Evolutionary conservation across 2,797 vertebrate species (phyloP), one percentile per base, ranked within the genome.

Genomic region (Phalanger gymnotis): DNA sequence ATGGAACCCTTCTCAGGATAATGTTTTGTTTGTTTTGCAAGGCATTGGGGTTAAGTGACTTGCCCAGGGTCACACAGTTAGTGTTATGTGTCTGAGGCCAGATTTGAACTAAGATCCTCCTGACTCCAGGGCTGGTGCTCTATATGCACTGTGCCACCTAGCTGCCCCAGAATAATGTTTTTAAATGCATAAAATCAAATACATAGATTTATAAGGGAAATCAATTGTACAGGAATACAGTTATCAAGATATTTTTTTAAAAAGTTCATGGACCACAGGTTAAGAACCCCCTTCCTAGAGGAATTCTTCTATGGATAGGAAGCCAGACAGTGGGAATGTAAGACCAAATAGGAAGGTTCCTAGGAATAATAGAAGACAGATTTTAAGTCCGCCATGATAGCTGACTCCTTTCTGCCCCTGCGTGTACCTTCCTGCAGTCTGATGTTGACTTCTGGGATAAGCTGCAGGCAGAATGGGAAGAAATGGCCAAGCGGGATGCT

Each of bases 371-470:
- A 81, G 73, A 47, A 11, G 97, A 95, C 93, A 94, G 2, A 51
- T 57, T 31, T 87, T n/a, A 34, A 57, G 81, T 12, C 27, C 27
- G 91, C 28, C 54, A 0, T 92, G 0, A 81, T 56, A 93, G 3
- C 53, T 28, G 57, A 52, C 54, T 96, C 90, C 31, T 95, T 30
- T 89, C 31, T 90, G 96, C 93, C 40, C 16, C 28, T 54, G 92
- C 96, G 28, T 91, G 57, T 96, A 98, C 31, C 96, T 94, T 56
- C 54, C 94, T 97, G 91, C 98, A 99, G 99, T 99, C 99, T 96
- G 99, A 99, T 98, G 99, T 99, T 89, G 99, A 99, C 99, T 99
- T 99, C 99, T 99, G 99, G 99, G 99, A 99, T 98, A 99, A 99
- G 98, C 99, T 99, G 97, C 99, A 99, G 99, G 99, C 99, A 97